Conservation (phyloP, 2,888 invertebrate species). For the Eilema depressum region DNA sequence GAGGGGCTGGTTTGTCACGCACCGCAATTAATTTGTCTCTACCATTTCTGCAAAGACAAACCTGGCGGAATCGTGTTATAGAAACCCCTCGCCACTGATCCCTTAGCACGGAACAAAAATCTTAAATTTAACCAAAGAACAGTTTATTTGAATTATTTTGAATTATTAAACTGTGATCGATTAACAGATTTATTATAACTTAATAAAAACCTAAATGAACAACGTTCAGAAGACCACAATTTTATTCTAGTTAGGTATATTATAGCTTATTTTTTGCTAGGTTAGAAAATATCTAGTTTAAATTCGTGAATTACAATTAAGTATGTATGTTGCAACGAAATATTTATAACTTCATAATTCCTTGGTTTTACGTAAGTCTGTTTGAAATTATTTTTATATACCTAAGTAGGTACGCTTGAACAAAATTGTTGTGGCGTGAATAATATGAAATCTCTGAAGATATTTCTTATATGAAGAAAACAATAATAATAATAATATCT, state of each 20-base stretch:
- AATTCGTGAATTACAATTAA: constrained; percentile 1
- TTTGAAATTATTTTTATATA: constrained; percentile 1
- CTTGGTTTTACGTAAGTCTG: constrained; percentile 1
- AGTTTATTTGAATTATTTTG: not conserved
- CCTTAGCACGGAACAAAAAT: too few relatives aligned
- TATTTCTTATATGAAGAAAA: constrained; percentile 1
- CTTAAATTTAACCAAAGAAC: too few relatives aligned
- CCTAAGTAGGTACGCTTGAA: not conserved
- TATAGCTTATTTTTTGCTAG: not conserved
- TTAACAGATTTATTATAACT: too few relatives aligned
- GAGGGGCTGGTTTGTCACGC: too few relatives aligned
- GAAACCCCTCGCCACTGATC: too few relatives aligned
- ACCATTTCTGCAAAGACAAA: too few relatives aligned
- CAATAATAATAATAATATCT: not conserved
- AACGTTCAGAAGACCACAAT: not conserved
- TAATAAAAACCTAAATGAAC: not conserved
- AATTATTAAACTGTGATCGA: not conserved
- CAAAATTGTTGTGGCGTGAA: constrained; percentile 3
- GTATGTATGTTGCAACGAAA: not conserved
- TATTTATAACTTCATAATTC: not conserved
- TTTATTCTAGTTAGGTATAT: too few relatives aligned
- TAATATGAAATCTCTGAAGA: not conserved
- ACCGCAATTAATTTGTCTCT: too few relatives aligned
- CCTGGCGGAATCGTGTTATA: too few relatives aligned
- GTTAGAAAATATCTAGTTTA: not conserved